A percentile compares a stretch with the other conserved stretches of the same genome.
Conservation (phyloP, 2,888 invertebrate genomes). For the Onthophagus sagittarius region DNA sequence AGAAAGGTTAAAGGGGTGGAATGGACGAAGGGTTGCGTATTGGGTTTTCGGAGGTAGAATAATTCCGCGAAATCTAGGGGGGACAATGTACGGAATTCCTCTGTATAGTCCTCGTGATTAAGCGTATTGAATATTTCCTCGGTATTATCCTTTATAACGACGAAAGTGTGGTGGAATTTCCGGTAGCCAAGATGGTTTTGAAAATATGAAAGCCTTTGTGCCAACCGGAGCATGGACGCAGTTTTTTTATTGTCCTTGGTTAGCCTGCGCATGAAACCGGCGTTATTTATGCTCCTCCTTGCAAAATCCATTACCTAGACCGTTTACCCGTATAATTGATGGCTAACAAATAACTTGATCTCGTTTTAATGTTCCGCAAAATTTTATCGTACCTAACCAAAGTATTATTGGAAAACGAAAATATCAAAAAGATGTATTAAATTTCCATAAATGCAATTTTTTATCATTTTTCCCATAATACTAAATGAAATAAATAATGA, state of each 20-base stretch:
- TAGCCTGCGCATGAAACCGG: background rate
- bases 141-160: constrained; percentile 14
- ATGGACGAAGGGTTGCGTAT: background rate
- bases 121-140: constrained; percentile 28
- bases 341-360: background rate
- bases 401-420: background rate
- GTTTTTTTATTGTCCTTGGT: background rate
- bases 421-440: background rate
- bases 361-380: background rate
- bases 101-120: constrained; percentile 28
- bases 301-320: background rate
- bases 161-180: background rate
- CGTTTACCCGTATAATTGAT: background rate
- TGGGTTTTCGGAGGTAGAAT: constrained; percentile 1
- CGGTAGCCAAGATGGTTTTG: background rate
- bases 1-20: background rate
- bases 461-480: too few species aligned
- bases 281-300: background rate
- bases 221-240: background rate
- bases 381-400: background rate
- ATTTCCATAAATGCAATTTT: too few species aligned
- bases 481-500: too few species aligned
- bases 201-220: background rate
- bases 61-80: constrained; percentile 21
- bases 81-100: constrained; percentile 29